Conservation (phyloP, 1,140 invertebrate genomes). For the Tetragonula clypearis region DNA sequence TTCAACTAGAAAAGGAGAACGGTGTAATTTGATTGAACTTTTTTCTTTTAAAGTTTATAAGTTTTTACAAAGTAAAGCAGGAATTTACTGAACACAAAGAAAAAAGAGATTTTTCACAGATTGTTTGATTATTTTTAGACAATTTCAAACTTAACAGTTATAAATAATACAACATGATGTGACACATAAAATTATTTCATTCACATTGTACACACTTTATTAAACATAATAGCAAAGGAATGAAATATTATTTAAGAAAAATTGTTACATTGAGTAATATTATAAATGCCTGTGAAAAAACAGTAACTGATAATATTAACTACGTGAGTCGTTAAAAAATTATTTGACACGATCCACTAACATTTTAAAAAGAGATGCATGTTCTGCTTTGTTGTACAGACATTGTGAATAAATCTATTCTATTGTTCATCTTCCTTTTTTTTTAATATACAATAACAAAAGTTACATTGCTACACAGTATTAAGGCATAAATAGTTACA, state of each 20-base stretch:
- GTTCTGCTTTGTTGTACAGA: constrained; percentile 7
- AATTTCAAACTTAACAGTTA: constrained; percentile 36
- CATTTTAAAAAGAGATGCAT: neutral
- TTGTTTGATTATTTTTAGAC: constrained; percentile 27
- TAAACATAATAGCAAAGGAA: constrained; percentile 31
- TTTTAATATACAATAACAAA: constrained; percentile 37
- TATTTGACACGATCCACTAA: neutral
- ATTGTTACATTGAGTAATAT: constrained; percentile 27
- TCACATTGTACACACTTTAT: constrained; percentile 49
- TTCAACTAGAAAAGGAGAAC: neutral
- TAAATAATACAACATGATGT: constrained; percentile 34
- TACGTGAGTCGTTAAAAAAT: neutral
- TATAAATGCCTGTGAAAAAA: constrained; percentile 16
- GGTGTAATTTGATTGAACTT: neutral
- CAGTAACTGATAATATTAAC: constrained; percentile 10
- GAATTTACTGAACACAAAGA: neutral
- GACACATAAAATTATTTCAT: constrained; percentile 30
- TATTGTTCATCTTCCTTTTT: constrained; percentile 10
- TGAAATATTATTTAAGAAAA: constrained; percentile 41
- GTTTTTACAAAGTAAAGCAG: neutral
- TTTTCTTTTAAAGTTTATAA: neutral
- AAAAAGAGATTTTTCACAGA: neutral
- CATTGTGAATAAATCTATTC: constrained; percentile 37
- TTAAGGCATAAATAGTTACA: constrained; percentile 56
- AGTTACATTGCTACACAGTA: constrained; percentile 26